Base-by-base conservation (phyloP, 1,140 invertebrate genomes). In the Bombyx mori region DNA sequence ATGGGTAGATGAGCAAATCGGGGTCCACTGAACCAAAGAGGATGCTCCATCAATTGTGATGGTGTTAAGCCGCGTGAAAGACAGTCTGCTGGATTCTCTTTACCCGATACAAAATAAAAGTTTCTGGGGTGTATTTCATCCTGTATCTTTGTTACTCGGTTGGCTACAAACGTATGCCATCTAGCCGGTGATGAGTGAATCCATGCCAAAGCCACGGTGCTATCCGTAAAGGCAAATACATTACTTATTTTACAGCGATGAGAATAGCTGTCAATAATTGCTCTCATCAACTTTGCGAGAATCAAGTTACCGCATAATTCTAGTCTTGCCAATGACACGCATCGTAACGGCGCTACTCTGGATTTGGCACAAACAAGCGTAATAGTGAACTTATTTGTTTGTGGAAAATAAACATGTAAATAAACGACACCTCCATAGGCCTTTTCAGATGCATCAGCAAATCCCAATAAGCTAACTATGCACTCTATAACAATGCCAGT, bases 231-330 rank as follows among this genome's bases (percentile, higher is more conserved):
- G 7, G 57, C 62, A 42, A 46, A 58, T 22, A 58, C 44, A 44
- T 60, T 9, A 60, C 42, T 48, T 66, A 73, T 44, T 60, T 56
- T 8, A 66, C 62, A 18, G 55, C 69, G 44, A 49, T 59, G 7
- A 46, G 58, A 8, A 53, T 65, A 56, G 44, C 43, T 54, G 53
- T 65, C 26, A 53, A 73, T 8, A 42, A 73, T 58, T 62, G 61
- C 3, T 52, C 56, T 48, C 62, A 76, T 8, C 62, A 75, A 60
- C 61, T 71, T 52, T 58, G 58, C 42, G 3, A 63, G 44, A n/a
- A 68, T 44, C 12, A 68, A 43, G 7, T 54, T 53, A 8, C 57
- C 71, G 35, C 69, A 74, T 1, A 76, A 62, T 49, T 76, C 73
- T 7, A 74, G 52, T 12, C 71, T 12, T 10, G 69, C 65, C 5